phyloP scores from a whole-genome alignment of 2,797 vertebrate genomes.

The Eulemur mongoz region DNA sequence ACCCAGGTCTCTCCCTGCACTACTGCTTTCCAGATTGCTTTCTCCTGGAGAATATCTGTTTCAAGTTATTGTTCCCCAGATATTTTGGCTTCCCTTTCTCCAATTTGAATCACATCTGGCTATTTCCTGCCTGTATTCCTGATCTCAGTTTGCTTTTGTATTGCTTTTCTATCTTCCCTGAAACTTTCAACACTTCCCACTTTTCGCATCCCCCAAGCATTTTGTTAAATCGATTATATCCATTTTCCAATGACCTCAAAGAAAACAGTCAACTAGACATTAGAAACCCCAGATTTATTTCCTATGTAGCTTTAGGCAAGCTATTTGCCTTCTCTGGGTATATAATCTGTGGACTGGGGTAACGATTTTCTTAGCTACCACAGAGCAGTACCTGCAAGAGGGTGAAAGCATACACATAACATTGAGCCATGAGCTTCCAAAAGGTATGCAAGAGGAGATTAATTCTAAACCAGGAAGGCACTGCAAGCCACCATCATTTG shows the following conservation, averaged over 20 bases:
- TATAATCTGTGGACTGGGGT: background rate
- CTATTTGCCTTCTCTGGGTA: background rate
- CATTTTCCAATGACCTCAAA: slow-evolving; percentile 51
- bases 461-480: background rate
- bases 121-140: slow-evolving; percentile 57
- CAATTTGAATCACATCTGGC: slow-evolving; percentile 52
- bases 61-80: slow-evolving; percentile 67
- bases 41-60: slow-evolving; percentile 61
- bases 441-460: background rate
- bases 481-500: background rate
- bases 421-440: slow-evolving; percentile 7
- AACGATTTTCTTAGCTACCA: background rate
- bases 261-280: slow-evolving; percentile 25
- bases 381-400: background rate
- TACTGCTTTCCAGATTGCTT: slow-evolving; percentile 48
- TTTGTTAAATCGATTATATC: slow-evolving; percentile 58
- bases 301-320: background rate
- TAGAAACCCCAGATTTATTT: slow-evolving; percentile 7
- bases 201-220: slow-evolving; percentile 24
- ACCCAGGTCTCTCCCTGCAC: background rate
- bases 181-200: slow-evolving; percentile 61
- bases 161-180: slow-evolving; percentile 59
- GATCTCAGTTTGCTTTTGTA: slow-evolving; percentile 49
- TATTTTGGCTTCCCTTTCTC: slow-evolving; percentile 54
- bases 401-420: background rate